A percentile compares a stretch with the other conserved stretches of the same genome.
phyloP scores from a whole-genome alignment of 1,140 invertebrate genomes.

The Eumeta japonica region DNA sequence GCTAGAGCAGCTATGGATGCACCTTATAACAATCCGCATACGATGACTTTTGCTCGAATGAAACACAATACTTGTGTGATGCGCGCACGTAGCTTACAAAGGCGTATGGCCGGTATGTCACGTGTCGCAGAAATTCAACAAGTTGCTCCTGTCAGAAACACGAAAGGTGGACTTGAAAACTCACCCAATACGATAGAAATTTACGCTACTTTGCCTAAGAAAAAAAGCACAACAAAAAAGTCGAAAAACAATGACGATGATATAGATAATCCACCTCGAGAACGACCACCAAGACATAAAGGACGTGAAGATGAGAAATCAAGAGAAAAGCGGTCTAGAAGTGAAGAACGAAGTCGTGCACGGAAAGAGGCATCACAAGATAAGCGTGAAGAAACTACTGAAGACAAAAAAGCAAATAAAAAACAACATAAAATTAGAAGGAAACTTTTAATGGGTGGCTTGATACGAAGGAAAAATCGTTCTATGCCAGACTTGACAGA shows the following conservation, averaged over 20 bases:
- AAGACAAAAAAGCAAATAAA: conserved; percentile 74
- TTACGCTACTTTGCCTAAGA: conserved; percentile 88
- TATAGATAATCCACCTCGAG: conserved; percentile 65
- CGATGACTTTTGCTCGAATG: conserved; percentile 84
- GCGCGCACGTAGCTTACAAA: conserved; percentile 81
- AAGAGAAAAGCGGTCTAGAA: conserved; percentile 77
- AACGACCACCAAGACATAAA: conserved; percentile 65
- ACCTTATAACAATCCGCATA: conserved; percentile 87
- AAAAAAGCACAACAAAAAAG: conserved; percentile 69
- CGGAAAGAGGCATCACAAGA: conserved; percentile 66
- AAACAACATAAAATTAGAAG: conserved; percentile 89
- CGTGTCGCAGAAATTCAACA: conserved; percentile 61
- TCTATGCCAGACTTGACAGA: conserved; percentile 89
- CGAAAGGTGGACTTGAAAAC: conserved; percentile 71
- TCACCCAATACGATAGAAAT: conserved; percentile 75
- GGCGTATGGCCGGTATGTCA: conserved; percentile 70
- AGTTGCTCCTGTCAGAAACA: conserved; percentile 66
- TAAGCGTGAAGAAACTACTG: conserved; percentile 62
- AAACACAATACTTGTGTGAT: conserved; percentile 93
- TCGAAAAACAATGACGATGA: conserved; percentile 69
- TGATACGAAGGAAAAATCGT: conserved; percentile 84
- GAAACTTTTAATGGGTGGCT: conserved; percentile 84
- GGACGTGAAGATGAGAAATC: conserved; percentile 70
- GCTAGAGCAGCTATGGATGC: conserved; percentile 89
- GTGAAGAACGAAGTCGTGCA: conserved; percentile 77